Base-by-base conservation (phyloP, 2,888 invertebrate species). In the Eurytoma adleriae region DNA sequence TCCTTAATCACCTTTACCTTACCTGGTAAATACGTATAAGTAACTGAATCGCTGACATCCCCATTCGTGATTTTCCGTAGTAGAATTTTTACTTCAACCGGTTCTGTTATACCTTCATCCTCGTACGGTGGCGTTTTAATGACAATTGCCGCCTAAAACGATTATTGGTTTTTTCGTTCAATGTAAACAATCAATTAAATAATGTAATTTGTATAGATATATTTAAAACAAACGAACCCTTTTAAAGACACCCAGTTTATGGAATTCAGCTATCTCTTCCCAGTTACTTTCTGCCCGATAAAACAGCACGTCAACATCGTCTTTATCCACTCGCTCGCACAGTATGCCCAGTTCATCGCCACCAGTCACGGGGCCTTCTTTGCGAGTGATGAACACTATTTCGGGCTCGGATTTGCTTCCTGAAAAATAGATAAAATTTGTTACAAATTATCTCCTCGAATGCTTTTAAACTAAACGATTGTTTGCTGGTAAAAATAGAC, bases 61-160 rank as follows among this genome's bases (percentile, higher is more conserved):
- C 94, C 94, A 91, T 98, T 98, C n/a, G 97, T 96, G 54, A 96
- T 95, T 85, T 98, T 93, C 89, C 94, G 93, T 84, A 98, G 92
- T 89, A 97, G 97, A 84, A 98, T 95, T 86, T 92, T 93, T n/a
- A 96, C 97, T 89, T 95, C 94, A 27, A 96, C 95, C 30, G 96
- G 95, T 70, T 94, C 93, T 12, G 93, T 93, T 80, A 95, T 93
- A 86, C 94, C 93, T 18, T 94, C 91, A 66, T 93, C 92, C 78
- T 57, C 93, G 91, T 97, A 97, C 56, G 94, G 92, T 14, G 97
- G 97, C 78, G 96, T 95, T 89, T 94, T 93, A 91, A 97, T 96
- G 86, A 94, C 93, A 87, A 97, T 96, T 84, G 96, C 97, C 81
- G 94, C 94, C 90, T 90, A 81, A 67, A 82, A 68, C 5, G 7